Base-by-base conservation (phyloP, 2,113 vertebrate genomes). In the Jacana jacana region DNA sequence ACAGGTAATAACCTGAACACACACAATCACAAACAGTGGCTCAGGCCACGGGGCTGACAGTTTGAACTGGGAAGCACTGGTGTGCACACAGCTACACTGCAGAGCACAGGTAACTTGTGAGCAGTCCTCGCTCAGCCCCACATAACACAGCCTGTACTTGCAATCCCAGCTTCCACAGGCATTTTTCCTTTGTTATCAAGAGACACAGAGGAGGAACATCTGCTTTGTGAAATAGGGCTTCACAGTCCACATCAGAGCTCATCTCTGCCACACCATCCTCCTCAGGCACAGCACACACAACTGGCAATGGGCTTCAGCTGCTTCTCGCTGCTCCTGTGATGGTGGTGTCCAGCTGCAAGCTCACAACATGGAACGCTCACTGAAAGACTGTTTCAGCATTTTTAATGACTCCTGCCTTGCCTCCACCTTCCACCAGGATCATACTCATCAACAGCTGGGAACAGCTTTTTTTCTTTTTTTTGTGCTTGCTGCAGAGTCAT, bases 371-470 rank as follows among this genome's bases (percentile, higher is more conserved):
- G 66, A 96, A 81, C 33, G 73, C 33, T 57, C 80, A 61, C 76
- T 58, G 79, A 88, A 86, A 88, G 77, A 83, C 18, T 64, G 44
- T 93, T 93, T 57, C 2, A 10, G 71, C 58, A 76, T 70, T 81
- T 96, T 88, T 79, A 81, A 83, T 51, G 65, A 81, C 76, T 89
- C 27, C 13, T 39, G 51, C 55, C 84, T 81, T 91, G 71, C 78
- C 86, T 84, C 49, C 48, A 75, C 82, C 93, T 86, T 84, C 85
- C 93, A 92, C 85, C 37, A 89, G 77, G 79, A 91, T 70, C 95
- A 88, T 10, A 79, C 48, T 86, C 80, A 91, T 81, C 86, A 96
- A 72, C 83, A 95, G 94, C 87, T 95, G 87, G 3, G 17, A 93
- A 58, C 39, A 57, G 42, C 31, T 72, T 46, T 75, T 64, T 35